Evolutionary conservation across 2,888 invertebrate species (phyloP), one percentile per base, ranked within the genome.

Genomic region (Allygus modestus): DNA sequence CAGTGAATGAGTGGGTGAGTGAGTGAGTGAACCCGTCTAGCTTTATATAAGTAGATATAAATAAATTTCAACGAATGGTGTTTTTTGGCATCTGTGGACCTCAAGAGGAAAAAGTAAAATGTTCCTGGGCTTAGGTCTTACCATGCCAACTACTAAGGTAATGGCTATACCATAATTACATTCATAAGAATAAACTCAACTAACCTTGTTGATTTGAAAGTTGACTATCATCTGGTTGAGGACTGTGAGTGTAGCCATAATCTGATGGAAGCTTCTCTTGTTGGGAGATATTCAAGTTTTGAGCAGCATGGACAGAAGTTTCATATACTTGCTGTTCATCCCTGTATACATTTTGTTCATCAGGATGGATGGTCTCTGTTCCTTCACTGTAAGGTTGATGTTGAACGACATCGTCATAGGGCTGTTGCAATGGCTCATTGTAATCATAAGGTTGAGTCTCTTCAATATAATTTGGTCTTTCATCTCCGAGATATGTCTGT

Each of bases 281-380:
- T 23, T 12, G 23, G 2, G 73, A 23, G 2, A 15, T n/a, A 73
- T 41, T 41, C 1, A 37, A 7, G 28, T 77, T 41, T 51, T 43
- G 77, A 51, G 46, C 2, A 11, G 23, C 15, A 17, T 73, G 20
- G 17, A 1, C 73, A 33, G 73, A 20, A 23, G 46, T 26, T 7
- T 20, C 51, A 46, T 51, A 77, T 1, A 26, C 43, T 43, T 77
- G 77, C n/a, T 73, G 23, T 43, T 73, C 73, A 69, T 43, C 73
- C 9, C 26, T 20, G 11, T 26, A 28, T 31, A 20, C 31, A 28
- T 71, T 28, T n/a, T 71, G 33, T 7, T 43, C 73, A 69, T 20
- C 41, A 9, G 20, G 73, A n/a, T 73, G n/a, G 9, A 20, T 20
- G 37, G 15, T 12, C 23, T 43, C 26, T 37, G 20, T 58, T 23